phyloP scores from a whole-genome alignment of 2,888 invertebrate genomes.

The Zhuqinia jingwanae region DNA sequence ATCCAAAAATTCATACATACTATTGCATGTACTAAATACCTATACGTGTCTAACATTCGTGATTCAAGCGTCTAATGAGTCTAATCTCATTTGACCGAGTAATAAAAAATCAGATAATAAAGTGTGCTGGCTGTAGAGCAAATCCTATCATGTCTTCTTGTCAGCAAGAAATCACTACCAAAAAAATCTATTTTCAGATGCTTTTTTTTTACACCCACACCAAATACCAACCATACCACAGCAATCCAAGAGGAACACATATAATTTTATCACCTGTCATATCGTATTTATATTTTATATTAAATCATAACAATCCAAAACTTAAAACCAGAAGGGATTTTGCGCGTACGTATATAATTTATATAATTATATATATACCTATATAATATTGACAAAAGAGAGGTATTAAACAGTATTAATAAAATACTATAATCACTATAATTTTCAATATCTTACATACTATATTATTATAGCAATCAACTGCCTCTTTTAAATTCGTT shows the following conservation, averaged over 20 bases:
- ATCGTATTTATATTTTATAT: background rate
- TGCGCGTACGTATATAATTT: no score
- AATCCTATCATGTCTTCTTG: background rate
- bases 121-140: no score
- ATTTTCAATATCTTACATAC: background rate
- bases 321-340: background rate
- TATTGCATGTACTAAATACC: no score
- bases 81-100: conserved; percentile 26
- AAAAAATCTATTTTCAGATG: background rate
- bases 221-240: no score
- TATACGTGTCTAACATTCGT: no score
- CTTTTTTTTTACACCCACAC: background rate
- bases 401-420: no score
- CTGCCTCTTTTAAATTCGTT: background rate
- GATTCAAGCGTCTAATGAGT: conserved; percentile 2
- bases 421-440: background rate
- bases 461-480: background rate
- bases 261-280: no score
- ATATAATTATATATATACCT: no score
- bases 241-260: background rate
- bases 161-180: background rate
- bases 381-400: no score
- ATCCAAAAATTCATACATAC: no score
- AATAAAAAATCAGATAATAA: no score
- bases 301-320: background rate